phyloP scores from a whole-genome alignment of 1,140 invertebrate genomes.

The Drosophila orena region DNA sequence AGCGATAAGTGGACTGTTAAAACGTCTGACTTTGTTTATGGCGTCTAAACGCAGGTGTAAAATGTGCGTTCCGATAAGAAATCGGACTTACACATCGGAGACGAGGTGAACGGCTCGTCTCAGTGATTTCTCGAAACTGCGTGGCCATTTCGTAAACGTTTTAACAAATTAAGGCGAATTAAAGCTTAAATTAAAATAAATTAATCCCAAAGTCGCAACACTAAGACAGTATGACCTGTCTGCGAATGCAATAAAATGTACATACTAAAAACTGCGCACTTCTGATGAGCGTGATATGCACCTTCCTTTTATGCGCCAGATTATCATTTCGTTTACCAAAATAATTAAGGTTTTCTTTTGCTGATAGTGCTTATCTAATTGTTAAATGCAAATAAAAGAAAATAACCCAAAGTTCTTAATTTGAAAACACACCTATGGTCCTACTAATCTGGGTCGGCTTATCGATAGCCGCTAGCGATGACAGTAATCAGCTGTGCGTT shows the following conservation, averaged over 20 bases:
- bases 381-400: not conserved
- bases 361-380: not conserved
- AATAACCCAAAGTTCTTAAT: not conserved
- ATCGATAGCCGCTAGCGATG: conserved; percentile 18
- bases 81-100: conserved; percentile 17
- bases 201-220: conserved; percentile 48
- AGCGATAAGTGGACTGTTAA: conserved; percentile 27
- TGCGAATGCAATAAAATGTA: not conserved
- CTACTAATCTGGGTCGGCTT: not conserved
- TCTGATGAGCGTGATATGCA: not conserved
- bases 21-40: conserved; percentile 36
- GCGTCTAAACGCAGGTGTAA: conserved; percentile 9
- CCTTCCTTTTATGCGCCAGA: too few species aligned
- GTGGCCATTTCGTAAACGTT: conserved; percentile 35
- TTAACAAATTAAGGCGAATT: conserved; percentile 63
- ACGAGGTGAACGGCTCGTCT: conserved; percentile 29
- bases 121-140: not conserved
- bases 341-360: too few species aligned
- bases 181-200: conserved; percentile 56
- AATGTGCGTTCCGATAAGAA: conserved; percentile 25
- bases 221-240: conserved; percentile 10
- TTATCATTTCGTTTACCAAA: too few species aligned
- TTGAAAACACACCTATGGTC: not conserved
- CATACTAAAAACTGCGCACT: not conserved
- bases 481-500: conserved; percentile 15